A percentile compares a stretch with the other conserved stretches of the same genome.
Conservation (phyloP, 1,140 invertebrate species). For the Temnothorax nylanderi region DNA sequence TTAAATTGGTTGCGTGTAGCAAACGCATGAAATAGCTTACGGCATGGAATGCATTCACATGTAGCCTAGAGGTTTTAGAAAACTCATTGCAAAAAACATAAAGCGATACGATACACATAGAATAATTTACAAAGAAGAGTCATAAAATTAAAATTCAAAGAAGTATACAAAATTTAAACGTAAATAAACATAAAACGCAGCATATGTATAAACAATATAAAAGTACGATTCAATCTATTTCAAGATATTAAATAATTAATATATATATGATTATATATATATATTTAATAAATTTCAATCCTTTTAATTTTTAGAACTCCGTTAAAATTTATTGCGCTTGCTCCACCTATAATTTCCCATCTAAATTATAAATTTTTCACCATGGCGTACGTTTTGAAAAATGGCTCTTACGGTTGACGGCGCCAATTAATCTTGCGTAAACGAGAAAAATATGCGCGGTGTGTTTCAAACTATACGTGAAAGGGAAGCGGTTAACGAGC, state of each 20-base stretch:
- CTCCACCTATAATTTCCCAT: not conserved
- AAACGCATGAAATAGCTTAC: conserved; percentile 66
- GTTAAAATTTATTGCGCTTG: not conserved
- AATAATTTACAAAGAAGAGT: not conserved
- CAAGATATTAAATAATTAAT: not conserved
- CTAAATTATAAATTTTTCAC: not conserved
- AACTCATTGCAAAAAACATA: not conserved
- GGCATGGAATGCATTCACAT: conserved; percentile 2
- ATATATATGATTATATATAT: not conserved
- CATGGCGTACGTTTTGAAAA: not conserved
- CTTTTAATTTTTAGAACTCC: too few species aligned
- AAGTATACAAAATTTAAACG: not conserved
- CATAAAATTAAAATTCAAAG: not conserved
- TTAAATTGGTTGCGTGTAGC: conserved; percentile 62
- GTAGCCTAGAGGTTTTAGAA: not conserved
- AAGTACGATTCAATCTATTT: not conserved
- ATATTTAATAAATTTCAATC: not conserved
- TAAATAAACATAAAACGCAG: not conserved
- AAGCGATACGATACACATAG: not conserved
- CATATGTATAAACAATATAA: not conserved
- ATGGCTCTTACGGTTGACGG: not conserved
- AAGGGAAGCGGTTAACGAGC: conserved; percentile 54
- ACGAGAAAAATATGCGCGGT: conserved; percentile 38
- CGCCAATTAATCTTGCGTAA: conserved; percentile 49
- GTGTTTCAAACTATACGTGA: conserved; percentile 25